phyloP scores from a whole-genome alignment of 2,797 vertebrate genomes.

The Chrysolophus pictus region DNA sequence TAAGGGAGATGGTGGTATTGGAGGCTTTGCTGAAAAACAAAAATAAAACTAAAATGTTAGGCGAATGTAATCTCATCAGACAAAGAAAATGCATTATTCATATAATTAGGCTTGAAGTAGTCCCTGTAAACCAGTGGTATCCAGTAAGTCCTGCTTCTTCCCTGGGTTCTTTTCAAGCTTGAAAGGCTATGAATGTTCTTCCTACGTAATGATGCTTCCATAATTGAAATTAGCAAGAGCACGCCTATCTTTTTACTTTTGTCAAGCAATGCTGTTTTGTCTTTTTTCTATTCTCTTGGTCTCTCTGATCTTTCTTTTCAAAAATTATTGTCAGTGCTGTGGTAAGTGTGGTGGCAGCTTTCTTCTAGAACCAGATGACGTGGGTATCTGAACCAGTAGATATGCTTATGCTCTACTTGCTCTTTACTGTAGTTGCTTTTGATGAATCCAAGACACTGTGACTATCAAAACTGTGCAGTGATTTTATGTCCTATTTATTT shows the following conservation, averaged over 20 bases:
- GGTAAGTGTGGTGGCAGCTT: not conserved
- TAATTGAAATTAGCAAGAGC: not conserved
- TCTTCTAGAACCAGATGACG: fast-evolving
- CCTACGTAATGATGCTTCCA: not conserved
- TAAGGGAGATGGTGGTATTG: not conserved
- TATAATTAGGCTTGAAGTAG: not conserved
- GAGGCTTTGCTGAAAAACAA: not conserved
- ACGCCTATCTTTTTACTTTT: not conserved
- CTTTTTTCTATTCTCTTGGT: not conserved
- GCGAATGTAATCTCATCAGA: not conserved
- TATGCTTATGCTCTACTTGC: not conserved
- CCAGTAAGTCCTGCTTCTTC: not conserved
- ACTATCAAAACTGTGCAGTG: not conserved
- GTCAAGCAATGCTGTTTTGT: not conserved
- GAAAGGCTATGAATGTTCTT: not conserved
- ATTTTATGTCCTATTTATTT: not conserved
- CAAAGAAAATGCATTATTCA: not conserved
- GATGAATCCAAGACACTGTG: not conserved
- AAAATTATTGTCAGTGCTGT: not conserved
- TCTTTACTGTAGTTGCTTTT: not conserved
- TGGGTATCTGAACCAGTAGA: not conserved
- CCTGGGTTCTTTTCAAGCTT: not conserved
- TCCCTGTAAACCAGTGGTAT: not conserved
- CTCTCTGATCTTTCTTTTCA: not conserved
- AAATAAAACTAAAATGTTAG: not conserved